phyloP scores from a whole-genome alignment of 2,113 vertebrate species.

The Calcarius ornatus region DNA sequence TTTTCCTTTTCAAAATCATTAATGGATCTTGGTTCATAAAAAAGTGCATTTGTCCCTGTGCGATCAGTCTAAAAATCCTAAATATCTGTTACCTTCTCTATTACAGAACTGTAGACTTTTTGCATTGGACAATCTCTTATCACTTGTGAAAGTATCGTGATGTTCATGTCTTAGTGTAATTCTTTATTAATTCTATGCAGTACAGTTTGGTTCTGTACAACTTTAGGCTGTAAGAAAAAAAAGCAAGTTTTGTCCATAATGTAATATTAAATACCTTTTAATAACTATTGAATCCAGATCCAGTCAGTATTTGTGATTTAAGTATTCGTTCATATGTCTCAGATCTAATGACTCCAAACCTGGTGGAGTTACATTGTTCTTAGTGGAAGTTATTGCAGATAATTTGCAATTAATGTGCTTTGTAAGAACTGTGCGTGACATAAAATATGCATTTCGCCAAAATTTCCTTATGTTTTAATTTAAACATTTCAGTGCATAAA shows the following conservation, averaged over 20 bases:
- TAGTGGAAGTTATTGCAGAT: not conserved
- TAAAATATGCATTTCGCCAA: not conserved
- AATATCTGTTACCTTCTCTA: not conserved
- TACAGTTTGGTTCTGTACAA: not conserved
- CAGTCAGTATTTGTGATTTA: not conserved
- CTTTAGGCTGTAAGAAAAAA: not conserved
- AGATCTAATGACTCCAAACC: not conserved
- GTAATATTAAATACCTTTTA: not conserved
- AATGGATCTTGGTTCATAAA: not conserved
- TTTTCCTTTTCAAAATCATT: not conserved
- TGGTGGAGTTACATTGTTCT: not conserved
- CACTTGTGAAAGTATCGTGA: not conserved
- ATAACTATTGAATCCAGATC: not conserved
- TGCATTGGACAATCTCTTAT: not conserved
- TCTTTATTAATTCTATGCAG: not conserved
- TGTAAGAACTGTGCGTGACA: not conserved
- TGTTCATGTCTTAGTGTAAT: not conserved
- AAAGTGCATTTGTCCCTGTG: not conserved
- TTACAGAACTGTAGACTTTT: not conserved
- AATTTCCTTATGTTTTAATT: not conserved
- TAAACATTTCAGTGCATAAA: conserved; percentile 78
- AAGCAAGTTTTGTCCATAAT: not conserved
- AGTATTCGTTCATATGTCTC: not conserved
- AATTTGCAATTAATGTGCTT: not conserved
- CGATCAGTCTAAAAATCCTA: not conserved